A percentile compares a stretch with the other conserved stretches of the same genome.
Conservation (phyloP, 2,113 vertebrate genomes). For the Ciconia boyciana region DNA sequence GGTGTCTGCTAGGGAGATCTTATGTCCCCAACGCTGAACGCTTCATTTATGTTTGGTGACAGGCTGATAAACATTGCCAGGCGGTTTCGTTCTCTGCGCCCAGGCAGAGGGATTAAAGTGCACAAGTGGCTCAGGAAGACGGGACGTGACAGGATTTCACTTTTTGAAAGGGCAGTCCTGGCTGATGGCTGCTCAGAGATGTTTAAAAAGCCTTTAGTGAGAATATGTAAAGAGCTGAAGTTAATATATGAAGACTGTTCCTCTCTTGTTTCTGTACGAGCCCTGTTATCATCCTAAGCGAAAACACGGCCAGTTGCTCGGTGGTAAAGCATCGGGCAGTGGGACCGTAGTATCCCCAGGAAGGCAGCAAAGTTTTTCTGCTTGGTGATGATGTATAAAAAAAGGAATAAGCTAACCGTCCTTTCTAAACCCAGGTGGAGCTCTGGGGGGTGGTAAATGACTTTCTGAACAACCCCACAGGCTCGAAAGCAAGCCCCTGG, state of each 20-base stretch:
- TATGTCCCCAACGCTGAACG: accelerated
- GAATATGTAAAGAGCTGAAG: background rate
- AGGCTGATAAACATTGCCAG: background rate
- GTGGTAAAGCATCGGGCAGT: too few species aligned
- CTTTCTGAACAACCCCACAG: background rate
- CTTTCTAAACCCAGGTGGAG: background rate
- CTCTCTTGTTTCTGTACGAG: background rate
- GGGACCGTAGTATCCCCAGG: too few species aligned
- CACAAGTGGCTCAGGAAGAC: background rate
- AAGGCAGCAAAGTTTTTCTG: background rate
- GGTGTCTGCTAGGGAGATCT: background rate
- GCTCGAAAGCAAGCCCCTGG: background rate
- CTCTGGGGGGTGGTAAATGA: background rate
- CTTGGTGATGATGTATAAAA: background rate
- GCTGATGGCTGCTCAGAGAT: background rate
- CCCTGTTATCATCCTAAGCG: background rate
- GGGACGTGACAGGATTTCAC: background rate
- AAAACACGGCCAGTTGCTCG: accelerated
- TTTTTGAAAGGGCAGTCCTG: background rate
- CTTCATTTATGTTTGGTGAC: background rate
- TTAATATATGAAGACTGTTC: background rate
- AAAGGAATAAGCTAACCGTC: accelerated
- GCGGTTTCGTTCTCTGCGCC: background rate
- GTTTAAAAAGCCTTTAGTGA: background rate
- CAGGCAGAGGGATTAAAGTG: background rate